Percentiles rank a stretch among this genome's conserved stretches.
Evolutionary conservation across 2,888 invertebrate genomes (phyloP).

Genomic region (Drosophila atripex): DNA sequence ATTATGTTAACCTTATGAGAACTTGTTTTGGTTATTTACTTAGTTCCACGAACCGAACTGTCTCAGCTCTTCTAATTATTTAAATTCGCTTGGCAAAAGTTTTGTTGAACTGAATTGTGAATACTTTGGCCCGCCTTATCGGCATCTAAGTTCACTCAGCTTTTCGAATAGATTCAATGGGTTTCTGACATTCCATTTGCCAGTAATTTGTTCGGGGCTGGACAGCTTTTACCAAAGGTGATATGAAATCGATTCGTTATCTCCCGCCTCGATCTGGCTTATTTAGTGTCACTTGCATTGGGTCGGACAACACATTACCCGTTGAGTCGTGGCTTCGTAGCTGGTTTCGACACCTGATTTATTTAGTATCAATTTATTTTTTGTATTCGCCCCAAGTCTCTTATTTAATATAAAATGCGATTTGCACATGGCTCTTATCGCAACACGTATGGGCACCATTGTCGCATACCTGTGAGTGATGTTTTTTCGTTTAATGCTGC

Average conservation of each 20-base stretch:
- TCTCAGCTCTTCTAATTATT: constrained; percentile 6
- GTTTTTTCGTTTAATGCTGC: constrained; percentile 36
- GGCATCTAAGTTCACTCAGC: constrained; percentile 50
- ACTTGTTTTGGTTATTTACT: background rate
- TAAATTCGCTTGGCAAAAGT: constrained; percentile 6
- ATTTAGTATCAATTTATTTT: constrained; percentile 19
- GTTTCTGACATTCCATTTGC: constrained; percentile 17
- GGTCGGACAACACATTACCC: constrained; percentile 32
- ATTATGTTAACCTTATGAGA: background rate
- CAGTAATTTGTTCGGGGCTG: constrained; percentile 28
- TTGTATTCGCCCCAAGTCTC: constrained; percentile 17
- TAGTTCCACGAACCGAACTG: too few relatives aligned
- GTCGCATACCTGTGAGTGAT: constrained; percentile 6
- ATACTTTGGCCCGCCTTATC: constrained; percentile 31
- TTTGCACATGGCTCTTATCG: constrained; percentile 47
- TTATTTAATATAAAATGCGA: constrained; percentile 7
- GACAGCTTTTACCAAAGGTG: constrained; percentile 29
- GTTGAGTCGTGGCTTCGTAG: constrained; percentile 16
- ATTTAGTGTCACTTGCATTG: constrained; percentile 34
- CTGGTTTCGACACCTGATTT: constrained; percentile 20
- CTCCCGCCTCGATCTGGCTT: constrained; percentile 25
- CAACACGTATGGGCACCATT: background rate
- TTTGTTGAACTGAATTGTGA: background rate
- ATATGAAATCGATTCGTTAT: constrained; percentile 37
- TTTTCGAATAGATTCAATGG: constrained; percentile 37